Percentiles rank a stretch among this genome's conserved stretches.
These are phyloP conservation scores for Clarias gariepinus DNA, from an alignment of 2,113 vertebrate species.

Conservation along the genomic window DNA sequence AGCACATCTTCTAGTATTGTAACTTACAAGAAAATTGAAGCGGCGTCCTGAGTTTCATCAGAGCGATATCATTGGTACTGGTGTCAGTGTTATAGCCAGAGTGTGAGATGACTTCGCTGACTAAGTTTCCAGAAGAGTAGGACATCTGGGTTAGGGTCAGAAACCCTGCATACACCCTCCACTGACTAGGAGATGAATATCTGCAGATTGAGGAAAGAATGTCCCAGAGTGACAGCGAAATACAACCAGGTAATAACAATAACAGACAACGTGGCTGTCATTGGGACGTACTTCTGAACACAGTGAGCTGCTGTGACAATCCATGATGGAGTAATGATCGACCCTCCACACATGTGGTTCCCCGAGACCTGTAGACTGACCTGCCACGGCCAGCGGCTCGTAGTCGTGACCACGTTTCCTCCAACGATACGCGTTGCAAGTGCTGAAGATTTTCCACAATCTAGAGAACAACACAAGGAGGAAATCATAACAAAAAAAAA, in stretches of 20 bases:
- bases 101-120: constrained; percentile 62
- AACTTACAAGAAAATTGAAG: constrained; percentile 61
- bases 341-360: constrained; percentile 85
- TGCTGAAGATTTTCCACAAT: constrained; percentile 70
- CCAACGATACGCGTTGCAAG: constrained; percentile 79
- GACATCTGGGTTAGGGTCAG: constrained; percentile 20
- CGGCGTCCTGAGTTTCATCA: constrained; percentile 63
- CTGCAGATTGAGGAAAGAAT: constrained; percentile 23
- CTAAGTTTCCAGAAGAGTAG: rapidly evolving
- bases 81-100: constrained; percentile 35
- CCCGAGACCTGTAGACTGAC: constrained; percentile 81
- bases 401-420: constrained; percentile 67
- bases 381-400: constrained; percentile 90
- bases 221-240: neutral
- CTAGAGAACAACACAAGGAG: constrained; percentile 59
- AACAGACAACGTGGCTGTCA: neutral
- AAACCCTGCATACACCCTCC: constrained; percentile 60
- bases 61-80: constrained; percentile 66
- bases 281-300: constrained; percentile 76
- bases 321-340: constrained; percentile 82
- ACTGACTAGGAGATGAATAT: neutral
- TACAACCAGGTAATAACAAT: neutral
- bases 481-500: neutral
- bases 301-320: constrained; percentile 91
- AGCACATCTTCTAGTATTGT: neutral